Base-by-base conservation (phyloP, 2,113 vertebrate genomes). In the Falco punctatus region DNA sequence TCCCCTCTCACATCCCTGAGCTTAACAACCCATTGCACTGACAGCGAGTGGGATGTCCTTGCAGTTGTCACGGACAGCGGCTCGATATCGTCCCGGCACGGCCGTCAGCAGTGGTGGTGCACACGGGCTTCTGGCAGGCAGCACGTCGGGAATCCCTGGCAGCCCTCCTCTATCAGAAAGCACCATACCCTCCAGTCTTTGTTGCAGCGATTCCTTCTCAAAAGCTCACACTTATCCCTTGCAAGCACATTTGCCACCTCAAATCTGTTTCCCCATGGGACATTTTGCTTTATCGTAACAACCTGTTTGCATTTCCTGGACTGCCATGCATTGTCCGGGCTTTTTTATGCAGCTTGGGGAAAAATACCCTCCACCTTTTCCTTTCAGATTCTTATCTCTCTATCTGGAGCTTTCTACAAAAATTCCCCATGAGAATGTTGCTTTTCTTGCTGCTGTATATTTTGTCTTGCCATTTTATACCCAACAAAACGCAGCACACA, bases 241-340 rank as follows among this genome's bases (percentile, higher is more conserved):
- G 5, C 55, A 79, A 96, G 58, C 95, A 96, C 81, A 71, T 67
- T 96, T 96, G 61, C 66, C 88, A 80, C 87, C 94, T 91, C 82
- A 83, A 82, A 95, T 96, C 90, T 80, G 13, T 86, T 94, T 96
- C 70, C 90, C 94, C 86, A 62, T 2, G 89, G 78, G 94, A 94
- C 2, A 2, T 94, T 97, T 92, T 65, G 75, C 84, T 96, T 98
- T 97, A 92, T 96, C 12, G 2, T 48, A 95, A 48, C 90, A 96
- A 97, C 94, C 84, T 97, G 94, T 98, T 97, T 90, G 48, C 71
- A 86, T 94, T 94, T 89, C 49, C 46, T 80, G 32, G 42, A 80
- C 51, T 59, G 57, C 4, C 58, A 77, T 27, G 19, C 26, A n/a
- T 94, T 91, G 64, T 96, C 79, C 22, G 5, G n/a, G 70, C 33